Evolutionary conservation across 2,113 vertebrate genomes (phyloP).

Genomic region (Anas platyrhynchos): DNA sequence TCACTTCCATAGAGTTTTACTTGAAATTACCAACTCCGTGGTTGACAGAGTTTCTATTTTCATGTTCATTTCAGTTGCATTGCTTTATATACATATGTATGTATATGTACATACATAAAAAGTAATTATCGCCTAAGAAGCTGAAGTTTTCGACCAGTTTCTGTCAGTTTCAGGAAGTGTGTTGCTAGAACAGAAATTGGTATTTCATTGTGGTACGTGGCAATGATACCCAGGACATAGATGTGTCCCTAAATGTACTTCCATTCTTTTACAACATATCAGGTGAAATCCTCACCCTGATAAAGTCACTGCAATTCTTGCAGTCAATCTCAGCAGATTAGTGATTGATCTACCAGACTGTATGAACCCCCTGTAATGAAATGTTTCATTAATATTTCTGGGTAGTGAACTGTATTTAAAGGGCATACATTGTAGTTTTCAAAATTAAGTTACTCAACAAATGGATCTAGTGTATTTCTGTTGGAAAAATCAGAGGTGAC

Average conservation of each 20-base stretch:
- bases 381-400: neutral
- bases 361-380: neutral
- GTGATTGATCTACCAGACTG: neutral
- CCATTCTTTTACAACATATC: neutral
- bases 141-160: neutral
- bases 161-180: neutral
- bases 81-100: neutral
- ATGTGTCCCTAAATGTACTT: neutral
- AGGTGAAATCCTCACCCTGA: neutral
- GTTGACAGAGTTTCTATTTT: neutral
- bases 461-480: neutral
- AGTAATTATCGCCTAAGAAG: neutral
- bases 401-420: neutral
- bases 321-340: neutral
- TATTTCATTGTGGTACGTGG: neutral
- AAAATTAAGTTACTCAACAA: neutral
- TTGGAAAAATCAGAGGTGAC: neutral
- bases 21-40: neutral
- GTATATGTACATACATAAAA: neutral
- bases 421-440: neutral
- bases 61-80: neutral
- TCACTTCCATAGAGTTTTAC: neutral
- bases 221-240: neutral
- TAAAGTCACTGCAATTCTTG: neutral
- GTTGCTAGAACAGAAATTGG: neutral